These are phyloP conservation scores for Wiebesia pumilae DNA, from an alignment of 1,140 invertebrate species.

Conservation along the genomic window DNA sequence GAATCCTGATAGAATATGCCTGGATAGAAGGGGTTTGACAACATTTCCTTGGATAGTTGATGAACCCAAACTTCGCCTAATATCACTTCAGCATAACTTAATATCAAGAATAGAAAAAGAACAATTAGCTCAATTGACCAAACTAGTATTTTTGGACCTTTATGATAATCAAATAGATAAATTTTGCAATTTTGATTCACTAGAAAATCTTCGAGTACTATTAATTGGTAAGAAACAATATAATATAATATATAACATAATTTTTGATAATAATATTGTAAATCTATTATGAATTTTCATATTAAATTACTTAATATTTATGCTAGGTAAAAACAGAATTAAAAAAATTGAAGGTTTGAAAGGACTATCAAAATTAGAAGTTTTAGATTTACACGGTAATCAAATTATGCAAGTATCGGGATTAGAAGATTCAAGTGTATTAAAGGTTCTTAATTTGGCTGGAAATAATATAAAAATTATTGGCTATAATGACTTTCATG, in stretches of 20 bases:
- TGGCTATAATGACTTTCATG: constrained; percentile 83
- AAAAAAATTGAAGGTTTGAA: constrained; percentile 82
- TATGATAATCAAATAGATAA: constrained; percentile 95
- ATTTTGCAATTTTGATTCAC: constrained; percentile 83
- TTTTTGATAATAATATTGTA: too few species aligned
- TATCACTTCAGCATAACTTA: constrained; percentile 94
- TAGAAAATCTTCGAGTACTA: constrained; percentile 87
- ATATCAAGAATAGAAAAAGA: constrained; percentile 85
- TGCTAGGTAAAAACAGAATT: constrained; percentile 83
- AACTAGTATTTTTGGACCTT: constrained; percentile 92
- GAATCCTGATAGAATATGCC: constrained; percentile 85
- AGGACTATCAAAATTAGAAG: constrained; percentile 84
- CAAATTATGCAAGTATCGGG: constrained; percentile 83
- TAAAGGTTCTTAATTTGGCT: constrained; percentile 93
- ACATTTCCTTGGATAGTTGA: constrained; percentile 86
- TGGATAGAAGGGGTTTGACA: constrained; percentile 85
- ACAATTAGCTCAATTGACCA: constrained; percentile 78
- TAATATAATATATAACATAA: too few species aligned
- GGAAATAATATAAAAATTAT: constrained; percentile 90
- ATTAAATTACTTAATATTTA: neutral
- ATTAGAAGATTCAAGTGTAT: constrained; percentile 78
- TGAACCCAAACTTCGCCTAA: constrained; percentile 85
- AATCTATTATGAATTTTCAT: neutral
- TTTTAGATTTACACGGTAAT: constrained; percentile 94
- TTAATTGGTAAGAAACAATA: constrained; percentile 80